phyloP scores from a whole-genome alignment of 2,113 vertebrate genomes.

The Sapayoa aenigma region DNA sequence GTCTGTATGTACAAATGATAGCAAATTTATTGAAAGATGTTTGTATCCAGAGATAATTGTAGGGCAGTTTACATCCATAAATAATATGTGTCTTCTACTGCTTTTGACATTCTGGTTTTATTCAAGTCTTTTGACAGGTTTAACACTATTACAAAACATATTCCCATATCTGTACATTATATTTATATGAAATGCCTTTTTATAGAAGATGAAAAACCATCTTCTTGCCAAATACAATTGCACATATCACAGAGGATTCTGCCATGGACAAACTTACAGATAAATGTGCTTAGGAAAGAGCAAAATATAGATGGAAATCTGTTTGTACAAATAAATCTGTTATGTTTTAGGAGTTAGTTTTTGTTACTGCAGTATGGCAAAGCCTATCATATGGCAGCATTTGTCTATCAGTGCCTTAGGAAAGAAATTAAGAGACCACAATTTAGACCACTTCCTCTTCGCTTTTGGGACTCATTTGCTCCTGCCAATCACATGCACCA shows the following conservation, averaged over 20 bases:
- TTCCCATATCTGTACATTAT: background rate
- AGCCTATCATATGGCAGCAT: background rate
- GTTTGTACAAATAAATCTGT: background rate
- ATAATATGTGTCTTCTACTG: background rate
- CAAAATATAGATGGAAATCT: background rate
- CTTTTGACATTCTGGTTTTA: background rate
- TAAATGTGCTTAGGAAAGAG: background rate
- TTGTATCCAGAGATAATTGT: background rate
- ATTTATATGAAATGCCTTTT: background rate
- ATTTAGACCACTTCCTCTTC: background rate
- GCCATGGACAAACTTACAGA: background rate
- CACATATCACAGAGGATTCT: background rate
- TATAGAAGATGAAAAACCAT: fast-evolving
- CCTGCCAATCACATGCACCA: background rate
- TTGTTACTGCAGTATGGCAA: background rate
- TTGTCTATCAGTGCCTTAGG: background rate
- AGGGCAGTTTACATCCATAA: background rate
- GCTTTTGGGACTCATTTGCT: background rate
- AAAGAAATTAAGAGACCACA: background rate
- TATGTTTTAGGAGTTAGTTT: background rate
- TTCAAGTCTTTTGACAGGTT: background rate
- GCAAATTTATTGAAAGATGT: background rate
- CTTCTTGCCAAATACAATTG: background rate
- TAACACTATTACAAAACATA: background rate
- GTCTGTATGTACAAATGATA: background rate